These are phyloP conservation scores for Hipposideros larvatus DNA, from an alignment of 2,797 vertebrate species.

Conservation along the genomic window DNA sequence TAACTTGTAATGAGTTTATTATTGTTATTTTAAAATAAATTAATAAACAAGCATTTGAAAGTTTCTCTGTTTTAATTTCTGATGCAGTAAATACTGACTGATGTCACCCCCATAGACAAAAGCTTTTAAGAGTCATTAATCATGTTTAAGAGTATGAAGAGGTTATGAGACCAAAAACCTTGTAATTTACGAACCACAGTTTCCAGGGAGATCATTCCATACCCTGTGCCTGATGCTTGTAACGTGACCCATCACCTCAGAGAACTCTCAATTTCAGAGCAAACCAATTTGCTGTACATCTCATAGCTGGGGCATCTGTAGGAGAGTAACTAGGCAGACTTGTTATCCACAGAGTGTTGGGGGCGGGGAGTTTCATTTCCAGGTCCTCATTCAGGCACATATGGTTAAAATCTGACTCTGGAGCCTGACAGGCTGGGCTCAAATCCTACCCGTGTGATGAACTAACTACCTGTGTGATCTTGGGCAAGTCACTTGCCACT, in stretches of 20 bases:
- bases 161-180: not conserved
- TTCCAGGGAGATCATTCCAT: not conserved
- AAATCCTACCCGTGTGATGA: not conserved
- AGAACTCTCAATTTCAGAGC: not conserved
- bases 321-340: not conserved
- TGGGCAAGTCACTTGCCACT: not conserved
- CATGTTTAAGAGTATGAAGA: not conserved
- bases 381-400: not conserved
- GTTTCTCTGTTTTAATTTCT: slow-evolving; percentile 15
- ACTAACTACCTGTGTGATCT: not conserved
- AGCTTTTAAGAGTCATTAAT: not conserved
- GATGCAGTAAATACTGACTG: not conserved
- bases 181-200: not conserved
- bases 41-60: not conserved
- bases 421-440: not conserved
- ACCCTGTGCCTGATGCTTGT: not conserved
- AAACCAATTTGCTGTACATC: not conserved
- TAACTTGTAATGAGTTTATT: not conserved
- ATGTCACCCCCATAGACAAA: not conserved
- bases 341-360: not conserved
- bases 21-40: slow-evolving; percentile 29
- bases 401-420: not conserved
- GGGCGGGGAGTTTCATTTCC: not conserved
- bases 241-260: not conserved
- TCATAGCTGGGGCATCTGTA: not conserved